phyloP scores from a whole-genome alignment of 2,888 invertebrate species.

The Sericinus montela region DNA sequence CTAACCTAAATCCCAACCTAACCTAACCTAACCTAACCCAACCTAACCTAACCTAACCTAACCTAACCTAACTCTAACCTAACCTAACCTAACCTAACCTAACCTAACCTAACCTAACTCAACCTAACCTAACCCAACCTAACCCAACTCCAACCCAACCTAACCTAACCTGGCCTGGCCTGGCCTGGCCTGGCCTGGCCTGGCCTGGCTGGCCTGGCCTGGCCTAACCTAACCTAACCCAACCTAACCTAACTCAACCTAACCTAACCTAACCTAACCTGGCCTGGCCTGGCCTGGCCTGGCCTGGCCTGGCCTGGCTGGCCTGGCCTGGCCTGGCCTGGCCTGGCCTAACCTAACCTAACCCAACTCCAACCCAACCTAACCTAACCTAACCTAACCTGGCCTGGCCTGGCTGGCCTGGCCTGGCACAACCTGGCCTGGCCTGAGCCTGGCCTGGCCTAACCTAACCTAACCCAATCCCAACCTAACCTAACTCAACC shows the following conservation, averaged over 20 bases:
- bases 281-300: conserved; percentile 1
- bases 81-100: neutral
- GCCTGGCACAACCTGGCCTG: conserved; percentile 1
- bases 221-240: conserved; percentile 22
- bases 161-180: neutral
- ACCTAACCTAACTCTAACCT: neutral
- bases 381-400: conserved; percentile 6
- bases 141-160: neutral
- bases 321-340: conserved; percentile 8
- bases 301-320: conserved; percentile 3
- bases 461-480: too few species aligned
- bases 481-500: too few species aligned
- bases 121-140: conserved; percentile 9
- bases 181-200: neutral
- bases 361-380: conserved; percentile 5
- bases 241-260: conserved; percentile 22
- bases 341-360: conserved; percentile 1
- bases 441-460: neutral
- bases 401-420: conserved; percentile 1
- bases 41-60: conserved; percentile 16
- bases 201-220: too few species aligned
- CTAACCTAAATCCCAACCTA: too few species aligned
- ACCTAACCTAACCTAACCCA: conserved; percentile 9
- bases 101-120: neutral
- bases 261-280: conserved; percentile 17